phyloP scores from a whole-genome alignment of 2,113 vertebrate species.

The Stigmatopora argus region DNA sequence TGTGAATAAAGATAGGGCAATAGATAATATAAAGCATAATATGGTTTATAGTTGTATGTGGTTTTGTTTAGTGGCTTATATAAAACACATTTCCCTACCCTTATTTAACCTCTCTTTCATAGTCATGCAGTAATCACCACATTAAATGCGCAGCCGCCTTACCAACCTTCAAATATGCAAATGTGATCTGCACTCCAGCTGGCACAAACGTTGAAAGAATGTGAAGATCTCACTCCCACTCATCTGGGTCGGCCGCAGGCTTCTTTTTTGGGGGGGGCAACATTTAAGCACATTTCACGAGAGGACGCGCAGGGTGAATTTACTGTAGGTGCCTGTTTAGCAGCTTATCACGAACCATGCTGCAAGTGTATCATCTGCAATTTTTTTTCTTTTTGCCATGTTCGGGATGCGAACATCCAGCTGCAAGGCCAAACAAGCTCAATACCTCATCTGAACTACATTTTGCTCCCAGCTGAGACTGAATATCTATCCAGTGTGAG shows the following conservation, averaged over 20 bases:
- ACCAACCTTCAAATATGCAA: slow-evolving; percentile 53
- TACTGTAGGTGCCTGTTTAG: slow-evolving; percentile 56
- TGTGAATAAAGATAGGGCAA: neutral
- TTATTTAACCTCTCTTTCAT: slow-evolving; percentile 4
- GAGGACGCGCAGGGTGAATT: slow-evolving; percentile 52
- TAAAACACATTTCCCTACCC: slow-evolving; percentile 16
- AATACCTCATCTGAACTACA: slow-evolving; percentile 52
- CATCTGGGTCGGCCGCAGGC: slow-evolving; percentile 63
- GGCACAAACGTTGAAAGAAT: slow-evolving; percentile 64
- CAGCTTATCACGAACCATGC: slow-evolving; percentile 36
- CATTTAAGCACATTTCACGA: slow-evolving; percentile 62
- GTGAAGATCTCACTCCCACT: slow-evolving; percentile 70
- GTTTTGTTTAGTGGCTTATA: slow-evolving; percentile 10
- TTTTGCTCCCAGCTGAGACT: slow-evolving; percentile 51
- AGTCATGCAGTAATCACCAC: slow-evolving; percentile 30
- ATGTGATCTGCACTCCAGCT: slow-evolving; percentile 52
- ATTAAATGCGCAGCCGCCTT: slow-evolving; percentile 44
- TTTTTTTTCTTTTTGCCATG: slow-evolving; percentile 22
- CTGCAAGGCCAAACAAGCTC: slow-evolving; percentile 11
- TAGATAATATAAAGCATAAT: neutral
- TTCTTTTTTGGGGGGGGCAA: slow-evolving; percentile 52
- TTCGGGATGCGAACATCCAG: slow-evolving; percentile 16
- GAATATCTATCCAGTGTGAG: slow-evolving; percentile 17
- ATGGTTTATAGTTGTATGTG: neutral
- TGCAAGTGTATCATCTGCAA: slow-evolving; percentile 35